Evolutionary conservation across 2,888 invertebrate genomes (phyloP), one percentile per base, ranked within the genome.

Genomic region (Unio delphinus): DNA sequence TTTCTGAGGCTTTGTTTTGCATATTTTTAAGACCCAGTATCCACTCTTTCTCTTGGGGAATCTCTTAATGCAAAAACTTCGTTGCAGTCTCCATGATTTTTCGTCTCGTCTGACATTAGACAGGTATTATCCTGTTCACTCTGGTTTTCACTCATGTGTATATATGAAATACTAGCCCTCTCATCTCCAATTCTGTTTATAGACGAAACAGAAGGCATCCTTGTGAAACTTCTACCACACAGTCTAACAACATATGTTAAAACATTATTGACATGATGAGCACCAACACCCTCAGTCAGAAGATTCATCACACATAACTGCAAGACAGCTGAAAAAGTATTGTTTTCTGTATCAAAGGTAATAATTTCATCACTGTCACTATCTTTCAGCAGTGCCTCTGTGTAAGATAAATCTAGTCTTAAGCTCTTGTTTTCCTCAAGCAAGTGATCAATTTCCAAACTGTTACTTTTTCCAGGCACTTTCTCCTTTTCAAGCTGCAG

Each of bases 121-220:
- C 62, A 65, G 30, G 70, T 73, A 28, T 73, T 55, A 45, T 17
- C 55, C 45, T 73, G 20, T 4, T 18, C 0, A 20, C 8, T 26
- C 7, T 68, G 64, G 4, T 69, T 57, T 57, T 73, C 69, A 61
- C 23, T 8, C 23, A 69, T 67, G 6, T 69, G 69, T 28, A 18
- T 64, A n/a, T 69, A 70, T 55, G 73, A 60, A 18, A 73, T 4
- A 64, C 69, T 64, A 8, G 30, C 72, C n/a, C 72, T 58, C 30
- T 69, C 62, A 55, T 73, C 73, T 1, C 65, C 67, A 28, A 73
- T 73, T 65, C 69, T 61, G 63, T 73, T 67, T n/a, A 67, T 68
- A 17, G 70, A 56, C n/a, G 73, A 62, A 28, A 69, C 28, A 23
- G 73, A 61, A 23, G 70, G 67, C 6, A 73, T 58, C 23, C 58